phyloP scores from a whole-genome alignment of 2,113 vertebrate species.

The Holacanthus passer region DNA sequence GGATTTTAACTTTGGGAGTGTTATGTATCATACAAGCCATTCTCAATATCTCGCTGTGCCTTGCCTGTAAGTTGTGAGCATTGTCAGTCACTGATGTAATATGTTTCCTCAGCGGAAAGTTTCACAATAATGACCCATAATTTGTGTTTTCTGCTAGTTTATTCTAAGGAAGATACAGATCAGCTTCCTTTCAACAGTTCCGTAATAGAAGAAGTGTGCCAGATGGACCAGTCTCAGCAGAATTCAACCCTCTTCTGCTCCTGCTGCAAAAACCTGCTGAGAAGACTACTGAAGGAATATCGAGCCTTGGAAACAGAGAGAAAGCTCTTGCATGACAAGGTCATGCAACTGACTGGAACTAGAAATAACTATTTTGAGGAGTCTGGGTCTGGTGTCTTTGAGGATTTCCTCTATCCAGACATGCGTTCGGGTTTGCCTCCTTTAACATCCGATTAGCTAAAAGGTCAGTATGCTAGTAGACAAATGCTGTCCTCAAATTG shows the following conservation, averaged over 20 bases:
- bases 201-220: not conserved
- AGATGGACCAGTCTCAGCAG: not conserved
- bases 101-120: not conserved
- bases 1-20: conserved; percentile 32
- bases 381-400: not conserved
- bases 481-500: not conserved
- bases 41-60: conserved; percentile 53
- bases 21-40: conserved; percentile 53
- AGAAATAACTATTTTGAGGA: rapidly evolving
- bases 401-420: too few relatives aligned
- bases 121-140: not conserved
- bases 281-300: not conserved
- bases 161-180: conserved; percentile 13
- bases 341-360: not conserved
- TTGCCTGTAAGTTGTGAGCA: conserved; percentile 57
- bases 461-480: not conserved
- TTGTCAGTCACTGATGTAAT: too few relatives aligned
- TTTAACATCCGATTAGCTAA: not conserved
- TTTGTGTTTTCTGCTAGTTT: conserved; percentile 31
- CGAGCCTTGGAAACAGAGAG: conserved; percentile 6
- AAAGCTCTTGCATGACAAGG: not conserved
- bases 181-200: conserved; percentile 27
- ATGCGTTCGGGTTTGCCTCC: not conserved
- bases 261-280: conserved; percentile 42
- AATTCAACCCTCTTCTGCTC: conserved; percentile 6